Base-by-base conservation (phyloP, 2,113 vertebrate genomes). In the Enhydra lutris region DNA sequence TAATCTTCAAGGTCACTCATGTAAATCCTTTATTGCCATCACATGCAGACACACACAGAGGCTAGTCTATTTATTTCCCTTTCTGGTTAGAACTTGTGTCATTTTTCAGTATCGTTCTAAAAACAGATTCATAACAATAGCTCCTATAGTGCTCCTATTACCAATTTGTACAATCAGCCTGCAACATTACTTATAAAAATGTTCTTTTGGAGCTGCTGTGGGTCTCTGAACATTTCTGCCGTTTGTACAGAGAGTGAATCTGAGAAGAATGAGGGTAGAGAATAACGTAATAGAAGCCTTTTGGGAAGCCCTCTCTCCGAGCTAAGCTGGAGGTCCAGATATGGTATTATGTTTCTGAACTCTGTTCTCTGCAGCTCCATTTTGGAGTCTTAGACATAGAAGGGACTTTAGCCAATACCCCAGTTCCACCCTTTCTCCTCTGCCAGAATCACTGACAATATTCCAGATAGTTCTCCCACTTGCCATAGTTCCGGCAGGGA, bases 41-140 rank as follows among this genome's bases (percentile, higher is more conserved):
- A 89, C 2, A 80, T 39, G 59, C 67, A 50, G 17, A 12, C 57
- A n/a, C 55, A 36, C 36, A 83, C 4, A 61, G 42, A 95, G 36
- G 39, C 63, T 18, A 94, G 61, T 21, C 78, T 17, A 78, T 90
- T 97, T 24, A 78, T 92, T 97, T 96, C 83, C 36, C 83, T 95
- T 97, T 97, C 57, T 87, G 89, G 34, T 89, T 93, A 95, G 52
- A 95, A 94, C 24, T 83, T 93, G 86, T 80, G 61, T 90, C 73
- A 69, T 91, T 97, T 95, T 97, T 94, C 29, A 92, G 26, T 96
- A 76, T 94, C 94, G 63, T 92, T 93, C 92, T 94, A 74, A 96
- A 96, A 96, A 83, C 69, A 93, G 74, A 78, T 90, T 87, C 80
- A 55, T 96, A 94, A 96, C 80, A 82, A 93, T 76, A 24, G 89